Conservation (phyloP, 2,888 invertebrate species). For the Nephrotoma guestfalica region DNA sequence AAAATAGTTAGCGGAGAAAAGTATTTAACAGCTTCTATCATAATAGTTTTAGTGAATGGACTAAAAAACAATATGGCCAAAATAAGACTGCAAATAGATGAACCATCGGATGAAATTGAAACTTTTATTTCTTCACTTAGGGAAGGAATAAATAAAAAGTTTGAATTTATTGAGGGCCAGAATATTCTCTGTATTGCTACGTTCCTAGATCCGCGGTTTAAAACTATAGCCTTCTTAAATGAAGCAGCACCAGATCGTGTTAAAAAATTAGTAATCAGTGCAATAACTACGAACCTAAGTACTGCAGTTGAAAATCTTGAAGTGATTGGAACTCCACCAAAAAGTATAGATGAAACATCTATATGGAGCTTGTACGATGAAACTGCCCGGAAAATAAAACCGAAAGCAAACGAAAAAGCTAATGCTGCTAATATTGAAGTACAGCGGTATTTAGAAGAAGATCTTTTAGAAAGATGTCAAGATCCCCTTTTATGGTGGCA, state of each 20-base stretch:
- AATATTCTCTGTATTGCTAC: background rate
- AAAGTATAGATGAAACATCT: background rate
- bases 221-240: background rate
- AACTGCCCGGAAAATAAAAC: background rate
- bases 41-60: conserved; percentile 15
- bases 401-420: too few species aligned
- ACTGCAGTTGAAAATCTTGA: conserved; percentile 10
- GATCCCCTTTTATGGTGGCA: conserved; percentile 10
- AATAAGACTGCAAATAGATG: background rate
- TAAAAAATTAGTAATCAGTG: background rate
- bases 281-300: conserved; percentile 10
- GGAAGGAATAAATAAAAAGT: background rate
- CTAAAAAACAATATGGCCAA: conserved; percentile 3
- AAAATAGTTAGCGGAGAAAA: conserved; percentile 15
- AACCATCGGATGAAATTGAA: background rate
- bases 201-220: background rate
- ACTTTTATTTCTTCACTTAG: background rate
- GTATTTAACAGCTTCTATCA: conserved; percentile 13
- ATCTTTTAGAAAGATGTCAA: conserved; percentile 6
- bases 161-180: background rate
- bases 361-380: conserved; percentile 4
- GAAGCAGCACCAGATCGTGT: background rate
- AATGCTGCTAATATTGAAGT: too few species aligned
- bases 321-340: background rate
- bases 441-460: conserved; percentile 9